Percentiles rank a stretch among this genome's conserved stretches.
Conservation (phyloP, 2,113 vertebrate species). For the Antechinus flavipes region DNA sequence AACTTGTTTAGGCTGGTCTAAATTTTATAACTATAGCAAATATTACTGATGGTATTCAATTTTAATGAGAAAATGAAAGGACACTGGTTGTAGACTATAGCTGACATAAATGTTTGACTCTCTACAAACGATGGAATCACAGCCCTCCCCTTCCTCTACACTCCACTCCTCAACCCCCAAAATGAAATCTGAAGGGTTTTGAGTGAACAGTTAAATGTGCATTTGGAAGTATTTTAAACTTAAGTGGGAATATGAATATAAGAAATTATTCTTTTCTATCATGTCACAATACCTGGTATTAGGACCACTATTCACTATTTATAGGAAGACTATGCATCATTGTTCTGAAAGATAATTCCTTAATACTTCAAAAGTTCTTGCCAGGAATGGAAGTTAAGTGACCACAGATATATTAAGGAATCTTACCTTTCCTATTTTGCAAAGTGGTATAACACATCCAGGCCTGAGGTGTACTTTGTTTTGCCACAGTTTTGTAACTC, state of each 20-base stretch:
- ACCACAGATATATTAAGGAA: not conserved
- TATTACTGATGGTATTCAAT: slow-evolving; percentile 46
- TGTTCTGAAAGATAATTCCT: not conserved
- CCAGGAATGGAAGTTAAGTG: not conserved
- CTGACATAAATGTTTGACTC: slow-evolving; percentile 48
- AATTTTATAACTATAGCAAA: not conserved
- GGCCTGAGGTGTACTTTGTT: not conserved
- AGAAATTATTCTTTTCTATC: slow-evolving; percentile 64
- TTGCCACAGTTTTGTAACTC: not conserved
- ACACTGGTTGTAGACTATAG: slow-evolving; percentile 43
- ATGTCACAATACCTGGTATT: slow-evolving; percentile 62
- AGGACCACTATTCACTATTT: not conserved
- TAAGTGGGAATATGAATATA: slow-evolving; percentile 71
- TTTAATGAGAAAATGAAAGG: slow-evolving; percentile 59
- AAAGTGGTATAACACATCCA: not conserved
- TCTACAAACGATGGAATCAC: slow-evolving; percentile 57
- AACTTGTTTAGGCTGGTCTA: not conserved
- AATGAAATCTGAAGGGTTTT: slow-evolving; percentile 69
- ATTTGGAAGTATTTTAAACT: slow-evolving; percentile 69
- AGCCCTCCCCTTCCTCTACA: slow-evolving; percentile 34
- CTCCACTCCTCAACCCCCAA: not conserved
- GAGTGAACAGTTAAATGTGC: slow-evolving; percentile 67
- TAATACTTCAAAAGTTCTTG: not conserved
- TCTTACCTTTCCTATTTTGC: not conserved
- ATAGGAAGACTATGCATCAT: not conserved